Base-by-base conservation (phyloP, 2,888 invertebrate genomes). In the Rosalia funebris region DNA sequence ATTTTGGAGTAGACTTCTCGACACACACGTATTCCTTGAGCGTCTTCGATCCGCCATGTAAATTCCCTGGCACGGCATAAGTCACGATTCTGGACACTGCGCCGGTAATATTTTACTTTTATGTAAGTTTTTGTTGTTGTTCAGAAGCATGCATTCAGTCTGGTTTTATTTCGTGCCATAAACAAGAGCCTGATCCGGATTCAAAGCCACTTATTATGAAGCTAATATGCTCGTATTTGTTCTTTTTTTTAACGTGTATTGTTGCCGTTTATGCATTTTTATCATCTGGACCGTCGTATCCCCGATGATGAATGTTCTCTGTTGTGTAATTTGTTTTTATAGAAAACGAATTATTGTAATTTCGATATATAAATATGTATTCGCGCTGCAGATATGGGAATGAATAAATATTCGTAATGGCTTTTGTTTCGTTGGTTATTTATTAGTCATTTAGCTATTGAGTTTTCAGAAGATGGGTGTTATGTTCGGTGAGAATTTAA, bases 31-130 rank as follows among this genome's bases (percentile, higher is more conserved):
- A 34, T 34, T 34, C 10, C 11, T n/a, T n/a, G 34, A n/a, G 11
- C 11, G 34, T 11, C 34, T n/a, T 34, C 11, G 34, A 7, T 39
- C 50, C 39, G n/a, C 15, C 50, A 39, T 39, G 50, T 50, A 48
- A 47, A 55, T 45, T 60, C 41, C 36, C 62, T 56, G 54, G 56
- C 46, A 48, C 47, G 48, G 59, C 63, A 65, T 68, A 70, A 70
- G 70, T 70, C 70, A 70, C 70, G 70, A 68, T 63, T 52, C 68
- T 53, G 60, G 60, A 63, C 63, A 68, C 63, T 61, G 65, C 67
- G 54, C 61, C 66, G 55, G 69, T 60, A 65, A 69, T 70, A 70
- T 70, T 69, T 70, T 66, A 70, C 65, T 67, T 70, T 70, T 69
- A 70, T 70, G 68, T 65, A 59, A 63, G 62, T 69, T 70, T 50